These are phyloP conservation scores for Saccopteryx leptura DNA, from an alignment of 2,113 vertebrate species.

Conservation along the genomic window DNA sequence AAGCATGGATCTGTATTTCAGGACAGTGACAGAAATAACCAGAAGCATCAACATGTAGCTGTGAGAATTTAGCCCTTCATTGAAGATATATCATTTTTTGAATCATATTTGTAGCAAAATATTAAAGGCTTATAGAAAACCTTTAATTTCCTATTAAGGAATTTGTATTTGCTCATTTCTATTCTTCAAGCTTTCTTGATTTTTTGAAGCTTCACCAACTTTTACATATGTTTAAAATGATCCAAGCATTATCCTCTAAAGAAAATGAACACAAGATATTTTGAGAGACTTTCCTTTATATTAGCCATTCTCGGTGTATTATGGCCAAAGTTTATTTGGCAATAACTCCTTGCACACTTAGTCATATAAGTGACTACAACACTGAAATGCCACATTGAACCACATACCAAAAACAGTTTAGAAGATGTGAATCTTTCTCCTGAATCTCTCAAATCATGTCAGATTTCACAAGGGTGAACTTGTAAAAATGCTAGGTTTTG, in stretches of 20 bases:
- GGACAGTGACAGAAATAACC: constrained; percentile 29
- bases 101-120: constrained; percentile 22
- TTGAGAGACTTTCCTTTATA: constrained; percentile 51
- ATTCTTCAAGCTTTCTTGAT: constrained; percentile 54
- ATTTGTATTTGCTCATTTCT: constrained; percentile 44
- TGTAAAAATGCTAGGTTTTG: constrained; percentile 52
- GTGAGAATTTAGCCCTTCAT: constrained; percentile 40
- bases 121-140: constrained; percentile 1
- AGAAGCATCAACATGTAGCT: neutral
- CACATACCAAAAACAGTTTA: constrained; percentile 20
- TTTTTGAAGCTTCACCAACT: constrained; percentile 60
- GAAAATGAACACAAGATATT: constrained; percentile 42
- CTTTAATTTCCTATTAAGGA: constrained; percentile 25
- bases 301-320: neutral
- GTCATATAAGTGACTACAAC: constrained; percentile 27
- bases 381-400: neutral
- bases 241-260: constrained; percentile 26
- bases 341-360: constrained; percentile 43
- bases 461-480: neutral
- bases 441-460: constrained; percentile 33
- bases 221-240: constrained; percentile 55
- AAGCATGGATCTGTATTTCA: constrained; percentile 50
- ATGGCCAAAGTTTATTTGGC: constrained; percentile 56
- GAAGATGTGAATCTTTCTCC: constrained; percentile 53
- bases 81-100: constrained; percentile 43